Evolutionary conservation across 2,797 vertebrate genomes (phyloP).

Genomic region (Gymnothorax reevesii): DNA sequence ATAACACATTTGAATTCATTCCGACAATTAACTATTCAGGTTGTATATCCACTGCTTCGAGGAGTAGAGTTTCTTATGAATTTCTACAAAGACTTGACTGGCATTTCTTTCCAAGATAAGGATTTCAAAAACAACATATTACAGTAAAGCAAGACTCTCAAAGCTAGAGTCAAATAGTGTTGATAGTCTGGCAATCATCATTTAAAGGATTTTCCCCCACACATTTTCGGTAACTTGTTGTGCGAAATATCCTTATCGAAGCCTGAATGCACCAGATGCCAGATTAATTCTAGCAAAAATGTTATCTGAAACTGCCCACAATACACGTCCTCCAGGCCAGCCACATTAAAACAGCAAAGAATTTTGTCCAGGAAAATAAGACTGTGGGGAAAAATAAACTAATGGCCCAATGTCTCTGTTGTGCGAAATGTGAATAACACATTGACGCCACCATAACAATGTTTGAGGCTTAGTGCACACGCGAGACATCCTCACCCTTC

Average conservation of each 20-base stretch:
- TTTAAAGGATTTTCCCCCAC: background rate
- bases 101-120: background rate
- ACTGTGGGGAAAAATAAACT: background rate
- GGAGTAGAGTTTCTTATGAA: background rate
- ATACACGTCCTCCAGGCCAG: no score
- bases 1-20: slow-evolving; percentile 1
- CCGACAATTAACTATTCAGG: background rate
- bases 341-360: background rate
- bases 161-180: background rate
- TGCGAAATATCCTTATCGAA: background rate
- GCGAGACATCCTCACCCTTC: no score
- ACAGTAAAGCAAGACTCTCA: no score
- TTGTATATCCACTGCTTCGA: background rate
- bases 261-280: background rate
- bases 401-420: background rate
- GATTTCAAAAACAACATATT: no score
- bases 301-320: background rate
- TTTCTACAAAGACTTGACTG: background rate
- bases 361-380: background rate
- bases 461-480: background rate
- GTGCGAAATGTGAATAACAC: background rate
- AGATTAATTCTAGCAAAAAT: background rate
- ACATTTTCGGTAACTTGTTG: background rate
- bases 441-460: background rate
- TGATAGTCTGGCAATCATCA: background rate